A percentile compares a stretch with the other conserved stretches of the same genome.
Evolutionary conservation across 2,797 vertebrate species (phyloP).

Genomic region (Myotis myotis): DNA sequence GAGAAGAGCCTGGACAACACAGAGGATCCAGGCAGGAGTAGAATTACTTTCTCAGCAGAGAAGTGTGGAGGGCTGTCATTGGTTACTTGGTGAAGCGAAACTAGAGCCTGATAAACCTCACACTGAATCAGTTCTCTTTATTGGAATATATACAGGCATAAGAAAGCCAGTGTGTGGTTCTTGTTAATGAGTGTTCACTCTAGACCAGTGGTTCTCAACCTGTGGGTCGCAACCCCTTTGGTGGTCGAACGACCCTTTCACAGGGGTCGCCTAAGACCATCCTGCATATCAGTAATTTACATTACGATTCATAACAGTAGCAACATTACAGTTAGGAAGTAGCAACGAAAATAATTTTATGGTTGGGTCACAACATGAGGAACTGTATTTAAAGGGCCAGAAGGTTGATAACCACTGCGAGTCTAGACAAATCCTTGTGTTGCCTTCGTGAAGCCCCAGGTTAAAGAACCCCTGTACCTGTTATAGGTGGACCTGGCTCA

Average conservation of each 20-base stretch:
- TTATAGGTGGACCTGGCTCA: neutral
- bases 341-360: too few relatives aligned
- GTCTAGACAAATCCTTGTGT: neutral
- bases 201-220: too few relatives aligned
- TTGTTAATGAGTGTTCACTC: neutral
- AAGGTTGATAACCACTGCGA: too few relatives aligned
- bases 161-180: neutral
- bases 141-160: neutral
- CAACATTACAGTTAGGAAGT: too few relatives aligned
- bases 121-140: neutral
- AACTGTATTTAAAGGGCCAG: too few relatives aligned
- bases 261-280: too few relatives aligned
- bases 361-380: too few relatives aligned
- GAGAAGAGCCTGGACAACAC: neutral
- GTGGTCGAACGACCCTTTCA: too few relatives aligned
- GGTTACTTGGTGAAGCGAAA: neutral
- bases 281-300: too few relatives aligned
- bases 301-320: too few relatives aligned
- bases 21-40: neutral
- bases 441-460: neutral
- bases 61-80: neutral
- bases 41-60: neutral
- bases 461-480: neutral
- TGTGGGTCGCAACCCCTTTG: too few relatives aligned
- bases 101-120: neutral